Conservation (phyloP, 2,113 vertebrate species). For the Erythrocebus patas region DNA sequence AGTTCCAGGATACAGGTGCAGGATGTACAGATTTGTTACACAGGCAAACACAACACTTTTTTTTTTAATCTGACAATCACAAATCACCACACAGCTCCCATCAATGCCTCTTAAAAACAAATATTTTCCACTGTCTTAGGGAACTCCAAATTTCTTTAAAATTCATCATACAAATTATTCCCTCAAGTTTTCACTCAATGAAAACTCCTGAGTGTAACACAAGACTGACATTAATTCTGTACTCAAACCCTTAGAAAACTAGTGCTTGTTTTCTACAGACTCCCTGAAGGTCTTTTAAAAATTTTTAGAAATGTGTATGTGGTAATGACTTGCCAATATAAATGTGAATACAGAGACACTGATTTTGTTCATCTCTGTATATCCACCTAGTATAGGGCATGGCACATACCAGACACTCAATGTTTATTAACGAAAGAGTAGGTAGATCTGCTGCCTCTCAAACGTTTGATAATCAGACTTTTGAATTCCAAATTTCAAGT, state of each 20-base stretch:
- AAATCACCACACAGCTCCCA: neutral
- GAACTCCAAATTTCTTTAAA: neutral
- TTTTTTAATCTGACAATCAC: slow-evolving; percentile 32
- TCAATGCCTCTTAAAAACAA: slow-evolving; percentile 54
- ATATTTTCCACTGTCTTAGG: slow-evolving; percentile 9
- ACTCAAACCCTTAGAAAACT: neutral
- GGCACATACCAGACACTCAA: neutral
- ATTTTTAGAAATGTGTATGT: neutral
- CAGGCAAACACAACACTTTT: too few species aligned
- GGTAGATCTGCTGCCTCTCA: neutral
- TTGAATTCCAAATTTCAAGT: neutral
- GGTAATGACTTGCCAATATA: neutral
- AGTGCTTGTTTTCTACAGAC: neutral
- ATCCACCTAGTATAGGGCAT: neutral
- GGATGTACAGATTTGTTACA: too few species aligned
- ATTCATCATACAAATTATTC: neutral
- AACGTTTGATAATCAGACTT: neutral
- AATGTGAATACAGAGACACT: neutral
- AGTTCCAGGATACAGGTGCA: too few species aligned
- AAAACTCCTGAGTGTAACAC: neutral
- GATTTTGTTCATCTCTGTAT: neutral
- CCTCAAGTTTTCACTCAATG: neutral
- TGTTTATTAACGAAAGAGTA: neutral
- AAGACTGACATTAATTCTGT: neutral
- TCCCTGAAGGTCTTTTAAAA: neutral